Base-by-base conservation (phyloP, 1,140 invertebrate species). In the Saccostrea glomerata region DNA sequence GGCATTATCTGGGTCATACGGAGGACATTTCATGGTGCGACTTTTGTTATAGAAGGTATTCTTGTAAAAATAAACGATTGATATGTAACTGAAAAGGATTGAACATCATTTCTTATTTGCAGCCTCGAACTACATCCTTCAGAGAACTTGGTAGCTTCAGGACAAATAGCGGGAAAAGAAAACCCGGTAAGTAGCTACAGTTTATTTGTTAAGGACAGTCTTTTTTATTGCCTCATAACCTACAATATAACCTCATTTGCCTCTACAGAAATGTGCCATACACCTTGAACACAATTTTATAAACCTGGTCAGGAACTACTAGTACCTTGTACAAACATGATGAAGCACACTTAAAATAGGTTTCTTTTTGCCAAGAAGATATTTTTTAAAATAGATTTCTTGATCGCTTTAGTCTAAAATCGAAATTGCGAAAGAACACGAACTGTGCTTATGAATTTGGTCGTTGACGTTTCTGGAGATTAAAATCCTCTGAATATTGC, bases 1-100 rank as follows among this genome's bases (percentile, higher is more conserved):
- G 98, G 88, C 98, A 98, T 94, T 99, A 99, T 95, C 95, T 97
- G 12, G 98, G 97, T 7, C 98, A 99, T 93, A 98, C 97, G 0
- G 98, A 98, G 93, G 98, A 99, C 93, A 97, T 99, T 58, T 92
- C 93, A 3, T 92, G 94, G 94, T 95, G 90, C 66, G 70, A 13
- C 58, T 63, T 63, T 17, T 20, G 58, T 3, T 20, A 1, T 63
- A 63, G 15, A 63, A 63, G 17, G 47, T 47, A 47, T 47, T 47
- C 47, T 6, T 63, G n/a, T 6, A 2, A 63, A 17, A 17, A 6
- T n/a, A 63, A n/a, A 63, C 13, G 17, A 63, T 20, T 20, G 15
- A 63, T 47, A 47, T 63, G n/a, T 63, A 3, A 63, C 58, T 47
- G 47, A 63, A 63, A 63, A 20, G 5, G 58, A 63, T 63, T 20